Percentiles rank a stretch among this genome's conserved stretches.
phyloP scores from a whole-genome alignment of 1,140 invertebrate species.

The Drosophila bifasciata region DNA sequence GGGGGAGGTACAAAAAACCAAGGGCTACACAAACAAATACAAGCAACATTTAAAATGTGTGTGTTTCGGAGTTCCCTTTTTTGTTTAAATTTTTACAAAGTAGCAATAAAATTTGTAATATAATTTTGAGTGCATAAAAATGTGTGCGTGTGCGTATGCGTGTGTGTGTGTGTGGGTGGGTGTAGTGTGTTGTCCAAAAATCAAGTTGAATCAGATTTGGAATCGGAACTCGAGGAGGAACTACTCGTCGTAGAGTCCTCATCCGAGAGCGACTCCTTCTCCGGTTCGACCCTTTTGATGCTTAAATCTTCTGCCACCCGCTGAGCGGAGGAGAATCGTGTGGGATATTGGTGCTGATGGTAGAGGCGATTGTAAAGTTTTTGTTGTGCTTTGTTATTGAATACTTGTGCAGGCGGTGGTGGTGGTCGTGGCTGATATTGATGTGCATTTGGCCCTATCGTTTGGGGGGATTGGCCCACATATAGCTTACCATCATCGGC shows the following conservation, averaged over 20 bases:
- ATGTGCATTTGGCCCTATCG: slow-evolving; percentile 7
- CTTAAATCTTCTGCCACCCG: slow-evolving; percentile 64
- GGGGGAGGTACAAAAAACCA: slow-evolving; percentile 25
- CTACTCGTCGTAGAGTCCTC: slow-evolving; percentile 19
- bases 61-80: too few species aligned
- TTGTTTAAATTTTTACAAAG: slow-evolving; percentile 50
- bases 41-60: slow-evolving; percentile 40
- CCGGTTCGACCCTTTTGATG: slow-evolving; percentile 30
- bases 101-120: slow-evolving; percentile 11
- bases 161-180: slow-evolving; percentile 12
- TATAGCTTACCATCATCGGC: slow-evolving; percentile 75
- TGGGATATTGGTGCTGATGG: slow-evolving; percentile 49
- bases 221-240: slow-evolving; percentile 17
- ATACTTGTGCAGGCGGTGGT: slow-evolving; percentile 21
- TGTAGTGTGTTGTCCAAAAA: not conserved
- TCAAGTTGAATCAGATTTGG: slow-evolving; percentile 38
- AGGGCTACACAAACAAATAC: slow-evolving; percentile 55
- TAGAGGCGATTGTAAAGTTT: slow-evolving; percentile 33
- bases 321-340: slow-evolving; percentile 49
- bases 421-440: slow-evolving; percentile 22
- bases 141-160: slow-evolving; percentile 7
- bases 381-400: slow-evolving; percentile 52
- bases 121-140: slow-evolving; percentile 7
- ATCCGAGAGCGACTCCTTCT: slow-evolving; percentile 9
- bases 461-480: slow-evolving; percentile 43